Conservation (phyloP, 2,888 invertebrate genomes). For the Arrhopalites spinosus region DNA sequence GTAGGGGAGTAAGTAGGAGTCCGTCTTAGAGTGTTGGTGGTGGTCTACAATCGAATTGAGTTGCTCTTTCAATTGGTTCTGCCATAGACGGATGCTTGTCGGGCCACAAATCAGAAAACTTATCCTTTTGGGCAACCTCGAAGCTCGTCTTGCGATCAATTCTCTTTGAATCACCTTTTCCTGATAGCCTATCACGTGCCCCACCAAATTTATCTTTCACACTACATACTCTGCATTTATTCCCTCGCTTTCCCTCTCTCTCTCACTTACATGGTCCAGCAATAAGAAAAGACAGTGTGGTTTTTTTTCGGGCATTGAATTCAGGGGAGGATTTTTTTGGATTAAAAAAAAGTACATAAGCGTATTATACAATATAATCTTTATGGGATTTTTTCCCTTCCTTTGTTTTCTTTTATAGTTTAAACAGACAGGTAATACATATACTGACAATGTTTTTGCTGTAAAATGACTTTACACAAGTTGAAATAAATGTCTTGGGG, state of each 20-base stretch:
- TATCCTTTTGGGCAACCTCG: constrained; percentile 23
- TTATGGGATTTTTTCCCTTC: too few relatives aligned
- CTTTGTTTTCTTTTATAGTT: too few relatives aligned
- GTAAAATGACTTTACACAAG: too few relatives aligned
- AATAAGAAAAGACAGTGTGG: too few relatives aligned
- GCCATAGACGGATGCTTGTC: constrained; percentile 20
- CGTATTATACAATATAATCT: too few relatives aligned
- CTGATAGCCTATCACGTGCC: constrained; percentile 17
- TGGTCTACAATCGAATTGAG: constrained; percentile 12
- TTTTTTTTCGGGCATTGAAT: background rate
- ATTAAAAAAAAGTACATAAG: too few relatives aligned
- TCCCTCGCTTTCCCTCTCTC: background rate
- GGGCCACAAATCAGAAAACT: constrained; percentile 27
- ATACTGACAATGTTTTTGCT: too few relatives aligned
- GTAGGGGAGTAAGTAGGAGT: background rate
- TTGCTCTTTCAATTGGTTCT: constrained; percentile 29
- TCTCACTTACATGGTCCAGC: background rate
- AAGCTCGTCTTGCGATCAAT: constrained; percentile 15
- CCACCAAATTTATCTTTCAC: constrained; percentile 18
- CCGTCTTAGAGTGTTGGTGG: background rate
- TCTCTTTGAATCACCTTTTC: constrained; percentile 5
- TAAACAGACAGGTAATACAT: too few relatives aligned
- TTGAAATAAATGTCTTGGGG: too few relatives aligned
- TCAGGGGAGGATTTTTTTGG: too few relatives aligned
- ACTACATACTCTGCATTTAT: background rate